Conservation (phyloP, 2,113 vertebrate genomes). For the Ictidomys tridecemlineatus region DNA sequence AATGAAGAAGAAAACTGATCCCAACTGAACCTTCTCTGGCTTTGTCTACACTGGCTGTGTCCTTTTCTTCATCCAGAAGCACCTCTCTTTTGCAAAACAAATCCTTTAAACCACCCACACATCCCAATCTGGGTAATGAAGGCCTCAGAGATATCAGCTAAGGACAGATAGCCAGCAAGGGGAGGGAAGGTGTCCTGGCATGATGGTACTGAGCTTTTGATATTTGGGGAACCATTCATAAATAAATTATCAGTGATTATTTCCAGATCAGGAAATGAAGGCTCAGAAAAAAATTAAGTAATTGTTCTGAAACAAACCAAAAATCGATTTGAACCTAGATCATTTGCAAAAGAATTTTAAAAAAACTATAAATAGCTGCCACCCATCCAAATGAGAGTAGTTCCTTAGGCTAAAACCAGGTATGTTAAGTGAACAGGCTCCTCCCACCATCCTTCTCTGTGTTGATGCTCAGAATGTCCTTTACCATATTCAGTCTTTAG, state of each 20-base stretch:
- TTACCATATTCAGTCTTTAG: not conserved
- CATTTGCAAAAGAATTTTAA: not conserved
- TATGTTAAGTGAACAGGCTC: not conserved
- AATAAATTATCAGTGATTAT: not conserved
- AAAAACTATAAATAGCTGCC: not conserved
- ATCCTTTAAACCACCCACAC: not conserved
- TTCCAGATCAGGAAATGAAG: not conserved
- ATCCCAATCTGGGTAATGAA: not conserved
- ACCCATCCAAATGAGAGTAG: not conserved
- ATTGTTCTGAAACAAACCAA: slow-evolving; percentile 25
- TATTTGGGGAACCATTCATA: not conserved
- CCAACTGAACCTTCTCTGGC: not conserved
- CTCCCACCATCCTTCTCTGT: not conserved
- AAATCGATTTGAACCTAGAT: not conserved
- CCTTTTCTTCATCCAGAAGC: not conserved
- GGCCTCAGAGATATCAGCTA: not conserved
- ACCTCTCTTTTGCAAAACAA: not conserved
- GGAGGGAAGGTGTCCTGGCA: accelerated
- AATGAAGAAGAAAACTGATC: not conserved
- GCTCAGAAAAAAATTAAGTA: not conserved
- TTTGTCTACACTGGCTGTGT: accelerated
- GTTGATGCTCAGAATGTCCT: not conserved
- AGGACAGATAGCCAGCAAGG: not conserved
- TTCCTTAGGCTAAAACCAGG: not conserved
- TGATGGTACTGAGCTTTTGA: not conserved